phyloP scores from a whole-genome alignment of 1,140 invertebrate species.

The Microplitis demolitor region DNA sequence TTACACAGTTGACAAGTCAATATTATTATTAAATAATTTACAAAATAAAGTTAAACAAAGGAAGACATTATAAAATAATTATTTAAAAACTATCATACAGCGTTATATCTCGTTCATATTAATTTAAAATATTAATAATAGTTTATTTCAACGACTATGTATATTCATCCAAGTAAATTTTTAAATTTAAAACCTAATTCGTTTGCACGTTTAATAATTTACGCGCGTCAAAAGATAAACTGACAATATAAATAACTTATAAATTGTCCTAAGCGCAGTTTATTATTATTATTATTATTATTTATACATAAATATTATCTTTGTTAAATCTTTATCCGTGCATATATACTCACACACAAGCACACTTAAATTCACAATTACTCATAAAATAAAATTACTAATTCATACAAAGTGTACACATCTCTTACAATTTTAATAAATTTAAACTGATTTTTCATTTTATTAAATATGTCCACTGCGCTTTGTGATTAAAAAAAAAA shows the following conservation, averaged over 20 bases:
- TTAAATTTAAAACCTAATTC: too few relatives aligned
- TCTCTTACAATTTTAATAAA: background rate
- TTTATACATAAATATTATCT: background rate
- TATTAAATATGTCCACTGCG: background rate
- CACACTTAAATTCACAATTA: background rate
- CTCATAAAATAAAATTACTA: background rate
- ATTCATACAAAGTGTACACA: background rate
- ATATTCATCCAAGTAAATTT: too few relatives aligned
- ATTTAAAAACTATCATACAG: too few relatives aligned
- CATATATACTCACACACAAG: background rate
- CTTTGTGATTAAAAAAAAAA: background rate
- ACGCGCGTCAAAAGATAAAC: too few relatives aligned
- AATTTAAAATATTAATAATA: too few relatives aligned
- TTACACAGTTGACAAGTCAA: too few relatives aligned
- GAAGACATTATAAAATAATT: too few relatives aligned
- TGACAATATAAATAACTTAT: slow-evolving; percentile 13
- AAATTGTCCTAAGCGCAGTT: slow-evolving; percentile 9
- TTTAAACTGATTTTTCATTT: background rate
- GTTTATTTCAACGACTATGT: too few relatives aligned
- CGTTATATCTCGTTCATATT: too few relatives aligned
- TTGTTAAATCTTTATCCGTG: background rate
- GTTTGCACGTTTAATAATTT: too few relatives aligned
- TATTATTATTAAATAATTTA: too few relatives aligned
- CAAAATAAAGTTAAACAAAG: too few relatives aligned
- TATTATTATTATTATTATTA: background rate